Percentiles rank a stretch among this genome's conserved stretches.
These are phyloP conservation scores for Neodon shergylaensis DNA, from an alignment of 2,113 vertebrate species.

Conservation along the genomic window DNA sequence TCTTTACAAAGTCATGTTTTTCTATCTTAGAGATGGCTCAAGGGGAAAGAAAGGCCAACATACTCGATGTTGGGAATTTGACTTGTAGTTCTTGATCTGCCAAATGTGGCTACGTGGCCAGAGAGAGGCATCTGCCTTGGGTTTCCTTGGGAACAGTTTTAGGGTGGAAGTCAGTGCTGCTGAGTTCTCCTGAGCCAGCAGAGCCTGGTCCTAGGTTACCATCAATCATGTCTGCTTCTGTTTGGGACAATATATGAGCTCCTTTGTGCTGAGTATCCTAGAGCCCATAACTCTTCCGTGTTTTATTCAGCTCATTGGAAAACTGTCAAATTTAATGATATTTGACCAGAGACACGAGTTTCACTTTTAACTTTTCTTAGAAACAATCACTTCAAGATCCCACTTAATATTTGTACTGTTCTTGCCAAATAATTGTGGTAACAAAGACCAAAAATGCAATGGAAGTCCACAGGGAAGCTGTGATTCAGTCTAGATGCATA, in stretches of 20 bases:
- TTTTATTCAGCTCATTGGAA: neutral
- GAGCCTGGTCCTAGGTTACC: neutral
- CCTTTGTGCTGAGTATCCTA: neutral
- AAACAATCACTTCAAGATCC: slow-evolving; percentile 21
- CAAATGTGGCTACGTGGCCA: neutral
- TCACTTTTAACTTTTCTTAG: slow-evolving; percentile 28
- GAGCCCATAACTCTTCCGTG: neutral
- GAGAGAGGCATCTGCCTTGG: neutral
- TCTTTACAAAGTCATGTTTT: neutral
- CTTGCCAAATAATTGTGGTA: neutral
- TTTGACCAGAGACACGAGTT: neutral
- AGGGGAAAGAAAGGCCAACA: neutral
- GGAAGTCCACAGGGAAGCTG: neutral
- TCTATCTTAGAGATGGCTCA: neutral
- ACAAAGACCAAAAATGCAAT: neutral
- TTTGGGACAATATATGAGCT: neutral
- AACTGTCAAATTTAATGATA: neutral
- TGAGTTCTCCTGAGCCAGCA: neutral
- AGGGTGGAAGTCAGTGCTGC: neutral
- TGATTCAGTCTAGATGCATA: neutral
- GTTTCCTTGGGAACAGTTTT: neutral
- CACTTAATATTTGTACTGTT: neutral
- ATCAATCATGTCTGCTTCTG: neutral
- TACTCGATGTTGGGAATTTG: neutral
- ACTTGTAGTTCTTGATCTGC: neutral